phyloP scores from a whole-genome alignment of 1,140 invertebrate genomes.

The Leptinotarsa undecemlineata region DNA sequence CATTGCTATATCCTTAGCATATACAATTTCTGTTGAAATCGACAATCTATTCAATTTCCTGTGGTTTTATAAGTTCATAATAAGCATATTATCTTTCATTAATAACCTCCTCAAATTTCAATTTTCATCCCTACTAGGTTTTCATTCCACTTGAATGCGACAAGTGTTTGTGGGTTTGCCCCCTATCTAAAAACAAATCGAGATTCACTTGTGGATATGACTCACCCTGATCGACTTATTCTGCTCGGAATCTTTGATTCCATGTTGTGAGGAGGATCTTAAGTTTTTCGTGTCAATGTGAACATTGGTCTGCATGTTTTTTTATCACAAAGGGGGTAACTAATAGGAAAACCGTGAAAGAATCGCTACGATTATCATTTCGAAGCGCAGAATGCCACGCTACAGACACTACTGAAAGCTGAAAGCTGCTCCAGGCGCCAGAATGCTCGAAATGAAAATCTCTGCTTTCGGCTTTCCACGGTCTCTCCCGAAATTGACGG shows the following conservation, averaged over 20 bases:
- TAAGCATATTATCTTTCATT: neutral
- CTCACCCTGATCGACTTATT: conserved; percentile 59
- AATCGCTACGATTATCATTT: conserved; percentile 14
- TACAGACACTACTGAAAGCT: conserved; percentile 16
- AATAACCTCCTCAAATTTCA: no score
- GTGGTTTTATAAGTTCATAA: neutral
- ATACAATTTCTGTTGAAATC: no score
- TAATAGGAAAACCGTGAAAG: conserved; percentile 2
- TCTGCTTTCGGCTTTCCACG: conserved; percentile 27
- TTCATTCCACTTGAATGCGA: neutral
- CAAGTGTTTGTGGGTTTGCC: neutral
- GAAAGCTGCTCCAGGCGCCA: conserved; percentile 15
- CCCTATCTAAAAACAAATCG: neutral
- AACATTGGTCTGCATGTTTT: conserved; percentile 68
- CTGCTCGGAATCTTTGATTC: conserved; percentile 55
- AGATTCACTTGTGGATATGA: conserved; percentile 21
- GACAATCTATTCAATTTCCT: no score
- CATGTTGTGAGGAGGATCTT: conserved; percentile 60
- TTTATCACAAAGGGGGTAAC: conserved; percentile 34
- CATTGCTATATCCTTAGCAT: no score
- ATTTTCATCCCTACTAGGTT: no score
- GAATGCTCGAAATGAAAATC: conserved; percentile 19
- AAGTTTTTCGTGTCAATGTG: conserved; percentile 67
- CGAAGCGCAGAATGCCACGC: conserved; percentile 15
- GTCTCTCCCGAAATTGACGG: conserved; percentile 30